A percentile compares a stretch with the other conserved stretches of the same genome.
phyloP scores from a whole-genome alignment of 2,797 vertebrate species.

The Peromyscus nudipes region DNA sequence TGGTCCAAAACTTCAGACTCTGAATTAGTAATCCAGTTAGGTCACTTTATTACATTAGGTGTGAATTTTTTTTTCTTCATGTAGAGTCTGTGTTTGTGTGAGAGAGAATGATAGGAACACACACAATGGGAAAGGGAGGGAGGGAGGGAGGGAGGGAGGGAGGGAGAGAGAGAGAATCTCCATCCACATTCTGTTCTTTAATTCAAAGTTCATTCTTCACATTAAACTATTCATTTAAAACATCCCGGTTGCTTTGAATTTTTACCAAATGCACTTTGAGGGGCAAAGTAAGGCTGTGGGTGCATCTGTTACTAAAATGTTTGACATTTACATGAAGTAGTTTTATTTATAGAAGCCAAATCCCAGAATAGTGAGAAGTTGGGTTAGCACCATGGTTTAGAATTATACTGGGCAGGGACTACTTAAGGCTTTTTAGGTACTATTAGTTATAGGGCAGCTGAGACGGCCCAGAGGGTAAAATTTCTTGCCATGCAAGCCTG shows the following conservation, averaged over 20 bases:
- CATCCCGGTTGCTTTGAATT: slow-evolving; percentile 11
- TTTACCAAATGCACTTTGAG: not conserved
- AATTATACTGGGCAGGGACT: not conserved
- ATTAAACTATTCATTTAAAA: not conserved
- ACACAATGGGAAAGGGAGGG: not conserved
- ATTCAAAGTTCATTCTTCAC: not conserved
- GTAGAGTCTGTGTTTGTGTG: not conserved
- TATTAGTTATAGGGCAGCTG: not conserved
- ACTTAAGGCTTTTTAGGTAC: slow-evolving; percentile 7
- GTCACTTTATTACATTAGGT: not conserved
- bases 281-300: not conserved
- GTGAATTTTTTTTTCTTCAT: not conserved
- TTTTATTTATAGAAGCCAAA: slow-evolving; percentile 38
- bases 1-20: not conserved
- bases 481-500: not conserved
- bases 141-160: no score
- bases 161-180: not conserved
- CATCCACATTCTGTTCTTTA: not conserved
- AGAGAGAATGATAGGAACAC: not conserved
- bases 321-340: not conserved
- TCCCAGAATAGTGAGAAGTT: not conserved
- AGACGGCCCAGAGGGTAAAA: no score
- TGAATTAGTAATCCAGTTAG: not conserved
- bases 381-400: not conserved
- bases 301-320: slow-evolving; percentile 33